A percentile compares a stretch with the other conserved stretches of the same genome.
Conservation (phyloP, 2,888 invertebrate genomes). For the Dryadula phaetusa region DNA sequence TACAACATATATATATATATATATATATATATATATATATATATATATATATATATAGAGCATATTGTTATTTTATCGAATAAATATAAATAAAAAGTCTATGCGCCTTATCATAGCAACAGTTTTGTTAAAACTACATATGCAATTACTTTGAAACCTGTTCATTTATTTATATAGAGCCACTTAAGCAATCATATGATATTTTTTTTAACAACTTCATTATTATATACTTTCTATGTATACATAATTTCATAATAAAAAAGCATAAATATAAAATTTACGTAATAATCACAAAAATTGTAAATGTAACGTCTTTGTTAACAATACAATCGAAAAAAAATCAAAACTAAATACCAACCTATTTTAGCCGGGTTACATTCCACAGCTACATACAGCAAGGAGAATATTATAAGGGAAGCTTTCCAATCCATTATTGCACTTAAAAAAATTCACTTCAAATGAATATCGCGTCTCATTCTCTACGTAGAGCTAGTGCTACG, state of each 20-base stretch:
- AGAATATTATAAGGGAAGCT: slow-evolving; percentile 51
- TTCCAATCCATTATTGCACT: slow-evolving; percentile 69
- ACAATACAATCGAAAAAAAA: background rate
- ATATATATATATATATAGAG: no score
- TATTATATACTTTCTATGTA: no score
- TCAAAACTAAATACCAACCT: slow-evolving; percentile 66
- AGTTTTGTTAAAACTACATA: background rate
- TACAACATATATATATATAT: no score
- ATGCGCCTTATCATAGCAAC: background rate
- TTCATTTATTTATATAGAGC: slow-evolving; percentile 3
- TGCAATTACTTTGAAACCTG: background rate
- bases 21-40: no score
- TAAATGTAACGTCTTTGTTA: slow-evolving; percentile 18
- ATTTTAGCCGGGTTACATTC: slow-evolving; percentile 77
- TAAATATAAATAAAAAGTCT: background rate
- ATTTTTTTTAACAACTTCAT: background rate
- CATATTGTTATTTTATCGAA: no score
- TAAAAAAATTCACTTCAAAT: slow-evolving; percentile 35
- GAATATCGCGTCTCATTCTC: slow-evolving; percentile 43
- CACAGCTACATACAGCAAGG: slow-evolving; percentile 55
- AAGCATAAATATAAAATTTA: background rate
- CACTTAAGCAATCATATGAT: background rate
- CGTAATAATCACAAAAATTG: background rate
- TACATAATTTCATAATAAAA: no score
- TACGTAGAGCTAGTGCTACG: slow-evolving; percentile 49